A percentile compares a stretch with the other conserved stretches of the same genome.
Conservation (phyloP, 2,888 invertebrate species). For the Drosophila paracracens region DNA sequence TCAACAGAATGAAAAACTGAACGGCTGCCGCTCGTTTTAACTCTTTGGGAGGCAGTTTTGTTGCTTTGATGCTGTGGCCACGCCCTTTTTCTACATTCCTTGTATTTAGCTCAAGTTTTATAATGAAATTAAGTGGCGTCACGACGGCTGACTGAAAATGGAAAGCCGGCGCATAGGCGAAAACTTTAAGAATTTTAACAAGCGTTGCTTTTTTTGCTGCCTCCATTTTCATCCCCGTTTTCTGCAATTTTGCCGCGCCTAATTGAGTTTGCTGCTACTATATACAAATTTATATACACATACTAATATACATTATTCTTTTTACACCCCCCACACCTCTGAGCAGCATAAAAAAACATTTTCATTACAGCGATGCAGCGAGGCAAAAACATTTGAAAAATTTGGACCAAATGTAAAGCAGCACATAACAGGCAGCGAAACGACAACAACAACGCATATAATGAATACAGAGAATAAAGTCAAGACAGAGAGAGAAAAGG, state of each 20-base stretch:
- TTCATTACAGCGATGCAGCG: constrained; percentile 64
- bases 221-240: background rate
- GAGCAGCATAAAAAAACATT: constrained; percentile 63
- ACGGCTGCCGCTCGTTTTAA: constrained; percentile 21
- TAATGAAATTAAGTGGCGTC: constrained; percentile 44
- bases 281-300: background rate
- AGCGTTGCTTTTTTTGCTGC: constrained; percentile 17
- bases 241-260: constrained; percentile 50
- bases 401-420: constrained; percentile 48
- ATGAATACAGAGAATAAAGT: background rate
- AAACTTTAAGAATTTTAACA: constrained; percentile 54
- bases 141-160: background rate
- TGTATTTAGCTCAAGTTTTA: constrained; percentile 29
- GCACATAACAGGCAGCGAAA: constrained; percentile 2
- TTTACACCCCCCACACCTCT: background rate
- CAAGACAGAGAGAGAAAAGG: background rate
- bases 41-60: constrained; percentile 29
- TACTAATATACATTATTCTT: constrained; percentile 9
- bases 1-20: constrained; percentile 36
- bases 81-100: constrained; percentile 19
- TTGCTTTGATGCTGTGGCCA: constrained; percentile 33
- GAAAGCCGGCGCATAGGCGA: background rate
- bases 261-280: constrained; percentile 66
- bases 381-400: constrained; percentile 54
- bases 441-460: constrained; percentile 11